Base-by-base conservation (phyloP, 2,888 invertebrate genomes). In the Onthophagus sagittarius region DNA sequence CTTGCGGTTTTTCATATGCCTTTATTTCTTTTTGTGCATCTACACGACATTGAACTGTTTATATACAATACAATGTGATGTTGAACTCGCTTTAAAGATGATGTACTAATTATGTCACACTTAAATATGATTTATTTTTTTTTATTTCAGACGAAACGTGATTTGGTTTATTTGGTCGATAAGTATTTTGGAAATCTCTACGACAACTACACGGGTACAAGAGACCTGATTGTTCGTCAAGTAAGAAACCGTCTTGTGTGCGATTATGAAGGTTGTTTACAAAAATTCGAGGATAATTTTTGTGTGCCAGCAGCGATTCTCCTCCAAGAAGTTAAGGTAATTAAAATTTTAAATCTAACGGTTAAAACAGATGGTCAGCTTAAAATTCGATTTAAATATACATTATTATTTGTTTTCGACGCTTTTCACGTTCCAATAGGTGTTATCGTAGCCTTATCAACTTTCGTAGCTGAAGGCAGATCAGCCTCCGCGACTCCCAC, bases 231-330 rank as follows among this genome's bases (percentile, higher is more conserved):
- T 82, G 88, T 91, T 79, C 87, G 91, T 72, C 91, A 92, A 85
- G 92, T 92, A 72, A 87, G 91, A 80, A 90, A 91, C 84, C 86
- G 92, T 75, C 87, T 92, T 79, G 89, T 90, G 71, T 89, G 90
- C 81, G 88, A 88, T 78, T 92, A 90, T 84, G 88, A 88, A 77
- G 91, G 91, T 69, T 89, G 90, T 83, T 83, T 92, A 80, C 86
- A 86, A 76, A 86, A 86, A 79, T 92, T 92, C 83, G 89, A 91
- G 81, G 86, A 86, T 76, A 88, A 89, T 76, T 92, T 90, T 84
- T 88, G 92, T 80, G 85, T 86, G 73, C 90, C 90, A 76, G 90
- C 90, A 69, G 86, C 89, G 14, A 84, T 86, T 78, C 87, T 91
- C 75, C 87, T 90, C 74, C 85, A 85, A 76, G 84, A 85, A 79